A percentile compares a stretch with the other conserved stretches of the same genome.
These are phyloP conservation scores for Coelinius sp. DNA, from an alignment of 2,888 invertebrate genomes.

Conservation along the genomic window DNA sequence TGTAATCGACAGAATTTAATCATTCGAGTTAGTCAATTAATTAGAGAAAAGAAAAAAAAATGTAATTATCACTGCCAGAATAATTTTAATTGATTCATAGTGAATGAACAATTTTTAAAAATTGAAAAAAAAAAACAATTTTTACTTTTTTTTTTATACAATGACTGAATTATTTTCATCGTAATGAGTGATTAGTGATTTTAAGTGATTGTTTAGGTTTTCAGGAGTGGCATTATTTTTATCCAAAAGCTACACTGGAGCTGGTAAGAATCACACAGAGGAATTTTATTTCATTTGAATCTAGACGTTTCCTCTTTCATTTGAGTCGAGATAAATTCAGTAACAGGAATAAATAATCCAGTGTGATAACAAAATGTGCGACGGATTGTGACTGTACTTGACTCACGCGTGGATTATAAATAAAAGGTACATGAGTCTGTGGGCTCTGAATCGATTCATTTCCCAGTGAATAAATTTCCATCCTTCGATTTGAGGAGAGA, in stretches of 20 bases:
- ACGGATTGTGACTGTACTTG: not conserved
- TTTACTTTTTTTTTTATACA: not conserved
- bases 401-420: not conserved
- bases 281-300: not conserved
- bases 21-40: too few species aligned
- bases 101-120: not conserved
- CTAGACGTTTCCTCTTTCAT: not conserved
- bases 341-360: not conserved
- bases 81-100: not conserved
- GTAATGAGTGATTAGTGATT: not conserved
- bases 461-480: not conserved
- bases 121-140: too few species aligned
- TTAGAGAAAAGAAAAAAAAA: too few species aligned
- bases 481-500: not conserved
- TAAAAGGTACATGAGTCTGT: not conserved
- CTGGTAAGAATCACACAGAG: constrained; percentile 30
- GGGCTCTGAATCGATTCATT: not conserved
- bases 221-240: not conserved
- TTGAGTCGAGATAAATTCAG: not conserved
- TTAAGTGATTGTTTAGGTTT: not conserved
- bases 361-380: not conserved
- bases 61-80: not conserved
- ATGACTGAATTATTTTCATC: not conserved
- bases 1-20: too few species aligned
- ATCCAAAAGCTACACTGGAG: constrained; percentile 20